These are phyloP conservation scores for Herpetotheres cachinnans DNA, from an alignment of 2,113 vertebrate genomes.

Conservation along the genomic window DNA sequence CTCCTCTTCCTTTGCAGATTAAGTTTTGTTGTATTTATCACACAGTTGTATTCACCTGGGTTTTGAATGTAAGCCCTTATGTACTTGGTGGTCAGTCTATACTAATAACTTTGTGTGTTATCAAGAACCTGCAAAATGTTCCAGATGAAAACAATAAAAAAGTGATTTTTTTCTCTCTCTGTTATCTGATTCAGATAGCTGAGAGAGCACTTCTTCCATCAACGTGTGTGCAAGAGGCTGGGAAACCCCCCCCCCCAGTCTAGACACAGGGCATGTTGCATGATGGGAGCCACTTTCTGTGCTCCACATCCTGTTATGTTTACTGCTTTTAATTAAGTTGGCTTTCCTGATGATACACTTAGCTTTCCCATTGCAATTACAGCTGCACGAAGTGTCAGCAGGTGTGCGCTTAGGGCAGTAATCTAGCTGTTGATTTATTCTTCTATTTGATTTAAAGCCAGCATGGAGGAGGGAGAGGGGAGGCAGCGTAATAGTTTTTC, in stretches of 20 bases:
- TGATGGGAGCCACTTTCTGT: neutral
- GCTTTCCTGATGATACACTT: neutral
- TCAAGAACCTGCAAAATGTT: neutral
- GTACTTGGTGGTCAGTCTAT: neutral
- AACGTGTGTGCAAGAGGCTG: neutral
- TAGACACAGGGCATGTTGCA: neutral
- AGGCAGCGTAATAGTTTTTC: neutral
- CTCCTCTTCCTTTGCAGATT: neutral
- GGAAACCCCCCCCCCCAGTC: neutral
- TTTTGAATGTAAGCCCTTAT: neutral
- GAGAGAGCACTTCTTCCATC: neutral
- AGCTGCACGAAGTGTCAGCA: constrained; percentile 36
- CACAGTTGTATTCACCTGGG: neutral
- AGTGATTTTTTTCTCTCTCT: neutral
- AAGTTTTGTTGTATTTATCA: neutral
- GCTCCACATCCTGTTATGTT: neutral
- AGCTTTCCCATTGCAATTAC: constrained; percentile 16
- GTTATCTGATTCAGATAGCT: neutral
- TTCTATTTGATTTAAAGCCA: constrained; percentile 18
- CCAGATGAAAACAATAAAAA: neutral
- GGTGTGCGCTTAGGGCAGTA: neutral
- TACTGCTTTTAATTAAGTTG: constrained; percentile 44
- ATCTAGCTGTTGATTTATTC: neutral
- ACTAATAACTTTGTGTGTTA: neutral
- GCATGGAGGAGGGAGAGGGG: neutral